These are phyloP conservation scores for Zenarchopterus dispar DNA, from an alignment of 2,797 vertebrate genomes.

Conservation along the genomic window DNA sequence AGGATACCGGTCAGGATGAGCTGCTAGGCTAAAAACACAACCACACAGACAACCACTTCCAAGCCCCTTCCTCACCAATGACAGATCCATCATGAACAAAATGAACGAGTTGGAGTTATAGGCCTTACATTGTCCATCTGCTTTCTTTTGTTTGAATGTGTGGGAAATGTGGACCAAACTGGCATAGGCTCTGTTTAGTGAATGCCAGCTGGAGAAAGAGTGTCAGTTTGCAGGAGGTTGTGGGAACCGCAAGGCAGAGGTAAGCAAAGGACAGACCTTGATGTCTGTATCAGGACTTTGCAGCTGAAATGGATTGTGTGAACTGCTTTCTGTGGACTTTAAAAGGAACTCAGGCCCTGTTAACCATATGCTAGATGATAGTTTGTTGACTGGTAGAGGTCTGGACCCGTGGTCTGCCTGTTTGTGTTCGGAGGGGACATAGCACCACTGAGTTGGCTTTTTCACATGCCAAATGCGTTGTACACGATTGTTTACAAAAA, in stretches of 20 bases:
- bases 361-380: not conserved
- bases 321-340: too few relatives aligned
- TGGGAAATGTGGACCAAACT: too few relatives aligned
- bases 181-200: too few relatives aligned
- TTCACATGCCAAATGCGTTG: not conserved
- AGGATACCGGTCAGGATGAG: not conserved
- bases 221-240: too few relatives aligned
- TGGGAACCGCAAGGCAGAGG: too few relatives aligned
- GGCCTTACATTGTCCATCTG: too few relatives aligned
- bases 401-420: not conserved
- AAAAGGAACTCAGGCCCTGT: not conserved
- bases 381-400: not conserved
- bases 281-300: too few relatives aligned
- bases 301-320: too few relatives aligned
- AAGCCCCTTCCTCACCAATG: not conserved
- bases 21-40: conserved; percentile 1
- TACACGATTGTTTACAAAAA: not conserved
- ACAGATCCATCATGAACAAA: not conserved
- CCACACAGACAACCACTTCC: not conserved
- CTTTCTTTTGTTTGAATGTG: too few relatives aligned
- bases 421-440: not conserved
- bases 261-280: too few relatives aligned
- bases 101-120: not conserved
- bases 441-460: not conserved
- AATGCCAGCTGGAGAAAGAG: too few relatives aligned